A percentile compares a stretch with the other conserved stretches of the same genome.
Evolutionary conservation across 2,888 invertebrate genomes (phyloP).

Genomic region (Priocnemis perturbator): DNA sequence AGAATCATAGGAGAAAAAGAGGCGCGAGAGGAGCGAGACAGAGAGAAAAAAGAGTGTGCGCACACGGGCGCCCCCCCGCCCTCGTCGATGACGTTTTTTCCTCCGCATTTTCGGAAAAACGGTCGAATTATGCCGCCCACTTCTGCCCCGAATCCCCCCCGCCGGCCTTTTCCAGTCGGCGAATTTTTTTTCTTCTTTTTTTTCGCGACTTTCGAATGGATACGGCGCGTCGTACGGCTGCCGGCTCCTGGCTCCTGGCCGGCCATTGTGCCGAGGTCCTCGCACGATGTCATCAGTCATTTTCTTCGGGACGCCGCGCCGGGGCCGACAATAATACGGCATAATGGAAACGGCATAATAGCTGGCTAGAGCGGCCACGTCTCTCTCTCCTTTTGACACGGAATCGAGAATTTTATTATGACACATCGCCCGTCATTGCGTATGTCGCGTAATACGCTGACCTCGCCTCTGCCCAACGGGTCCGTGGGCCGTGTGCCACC

Average conservation of each 20-base stretch:
- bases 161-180: too few relatives aligned
- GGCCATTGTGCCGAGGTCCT: slow-evolving; percentile 19
- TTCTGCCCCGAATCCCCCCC: slow-evolving; percentile 50
- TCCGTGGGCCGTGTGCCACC: too few relatives aligned
- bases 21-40: neutral
- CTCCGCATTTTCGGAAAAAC: slow-evolving; percentile 68
- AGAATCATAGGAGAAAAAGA: too few relatives aligned
- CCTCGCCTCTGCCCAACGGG: neutral
- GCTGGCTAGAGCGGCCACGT: slow-evolving; percentile 31
- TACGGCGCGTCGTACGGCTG: slow-evolving; percentile 64
- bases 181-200: slow-evolving; percentile 20
- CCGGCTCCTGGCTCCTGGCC: slow-evolving; percentile 44
- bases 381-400: slow-evolving; percentile 48
- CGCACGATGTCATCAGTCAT: slow-evolving; percentile 69
- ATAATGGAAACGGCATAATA: slow-evolving; percentile 65
- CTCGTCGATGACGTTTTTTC: slow-evolving; percentile 34
- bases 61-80: neutral
- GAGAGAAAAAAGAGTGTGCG: neutral
- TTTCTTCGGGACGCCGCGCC: slow-evolving; percentile 51
- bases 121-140: slow-evolving; percentile 71
- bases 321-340: slow-evolving; percentile 63
- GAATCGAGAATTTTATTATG: slow-evolving; percentile 73
- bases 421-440: slow-evolving; percentile 68
- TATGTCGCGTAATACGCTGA: slow-evolving; percentile 41
- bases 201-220: slow-evolving; percentile 57